Percentiles rank a stretch among this genome's conserved stretches.
phyloP scores from a whole-genome alignment of 1,140 invertebrate species.

The Triops longicaudatus region DNA sequence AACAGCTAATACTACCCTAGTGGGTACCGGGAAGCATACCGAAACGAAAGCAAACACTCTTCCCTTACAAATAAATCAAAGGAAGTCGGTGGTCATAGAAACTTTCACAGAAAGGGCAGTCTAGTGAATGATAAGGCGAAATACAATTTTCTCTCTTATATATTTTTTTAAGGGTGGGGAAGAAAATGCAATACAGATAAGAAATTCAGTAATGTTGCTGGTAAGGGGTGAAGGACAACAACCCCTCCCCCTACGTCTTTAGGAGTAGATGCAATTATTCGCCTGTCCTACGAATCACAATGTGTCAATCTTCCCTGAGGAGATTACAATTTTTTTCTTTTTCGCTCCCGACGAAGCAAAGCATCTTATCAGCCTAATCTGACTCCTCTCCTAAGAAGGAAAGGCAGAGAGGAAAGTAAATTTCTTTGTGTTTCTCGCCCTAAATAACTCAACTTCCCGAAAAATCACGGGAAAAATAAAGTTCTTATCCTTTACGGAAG shows the following conservation, averaged over 20 bases:
- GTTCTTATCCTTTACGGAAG: neutral
- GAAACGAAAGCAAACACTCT: neutral
- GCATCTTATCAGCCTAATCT: slow-evolving; percentile 15
- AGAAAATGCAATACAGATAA: neutral
- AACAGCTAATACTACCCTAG: neutral
- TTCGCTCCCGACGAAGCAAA: neutral
- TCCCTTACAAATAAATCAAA: neutral
- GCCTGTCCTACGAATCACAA: slow-evolving; percentile 4
- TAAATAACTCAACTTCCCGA: neutral
- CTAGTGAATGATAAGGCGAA: neutral
- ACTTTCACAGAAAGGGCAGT: neutral
- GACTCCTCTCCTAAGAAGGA: neutral
- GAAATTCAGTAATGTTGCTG: neutral
- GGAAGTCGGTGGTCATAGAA: neutral
- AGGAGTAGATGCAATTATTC: slow-evolving; percentile 2
- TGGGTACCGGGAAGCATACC: neutral
- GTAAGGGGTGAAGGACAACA: too few species aligned
- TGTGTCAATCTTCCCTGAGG: slow-evolving; percentile 14
- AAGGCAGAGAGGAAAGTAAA: neutral
- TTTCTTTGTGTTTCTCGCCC: neutral
- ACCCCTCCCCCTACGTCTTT: neutral
- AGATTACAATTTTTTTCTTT: neutral
- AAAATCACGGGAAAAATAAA: neutral
- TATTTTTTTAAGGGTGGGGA: neutral
- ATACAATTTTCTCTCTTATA: neutral